phyloP scores from a whole-genome alignment of 64 coral and sea anemone species.

The Astreopora myriophthalma region DNA sequence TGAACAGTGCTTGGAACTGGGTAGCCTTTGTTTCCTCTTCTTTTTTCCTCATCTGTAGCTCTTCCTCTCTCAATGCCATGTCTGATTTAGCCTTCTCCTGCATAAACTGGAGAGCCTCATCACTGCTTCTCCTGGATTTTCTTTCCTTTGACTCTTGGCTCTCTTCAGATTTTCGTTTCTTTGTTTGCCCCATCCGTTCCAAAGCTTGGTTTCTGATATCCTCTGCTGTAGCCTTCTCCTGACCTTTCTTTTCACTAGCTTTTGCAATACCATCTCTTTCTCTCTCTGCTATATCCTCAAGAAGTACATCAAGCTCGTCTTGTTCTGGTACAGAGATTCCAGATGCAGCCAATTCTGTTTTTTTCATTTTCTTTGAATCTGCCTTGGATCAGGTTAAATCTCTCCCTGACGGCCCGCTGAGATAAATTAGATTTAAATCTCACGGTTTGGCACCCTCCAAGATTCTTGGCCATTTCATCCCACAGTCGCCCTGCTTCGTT shows the following conservation, averaged over 20 bases:
- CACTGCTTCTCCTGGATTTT: not conserved
- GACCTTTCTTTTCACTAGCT: constrained; percentile 13
- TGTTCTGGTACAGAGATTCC: not conserved
- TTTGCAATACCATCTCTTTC: not conserved
- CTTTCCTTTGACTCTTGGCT: not conserved
- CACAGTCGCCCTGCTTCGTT: not conserved
- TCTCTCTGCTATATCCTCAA: not conserved
- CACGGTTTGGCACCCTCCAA: not conserved
- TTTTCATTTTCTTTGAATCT: not conserved
- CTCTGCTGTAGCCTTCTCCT: not conserved
- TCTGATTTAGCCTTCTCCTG: not conserved
- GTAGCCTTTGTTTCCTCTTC: not conserved
- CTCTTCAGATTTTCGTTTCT: not conserved
- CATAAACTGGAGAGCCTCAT: not conserved
- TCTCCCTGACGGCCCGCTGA: not conserved
- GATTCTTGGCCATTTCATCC: not conserved
- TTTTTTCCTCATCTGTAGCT: not conserved
- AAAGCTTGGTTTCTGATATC: constrained; percentile 8
- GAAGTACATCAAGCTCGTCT: not conserved
- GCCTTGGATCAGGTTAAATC: constrained; percentile 16
- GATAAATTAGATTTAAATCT: constrained; percentile 1
- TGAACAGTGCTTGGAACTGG: not conserved
- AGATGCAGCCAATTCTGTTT: not conserved
- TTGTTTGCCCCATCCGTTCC: not conserved
- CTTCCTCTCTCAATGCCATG: not conserved